Percentiles rank a stretch among this genome's conserved stretches.
phyloP scores from a whole-genome alignment of 2,113 vertebrate species.

The Narcine bancroftii region DNA sequence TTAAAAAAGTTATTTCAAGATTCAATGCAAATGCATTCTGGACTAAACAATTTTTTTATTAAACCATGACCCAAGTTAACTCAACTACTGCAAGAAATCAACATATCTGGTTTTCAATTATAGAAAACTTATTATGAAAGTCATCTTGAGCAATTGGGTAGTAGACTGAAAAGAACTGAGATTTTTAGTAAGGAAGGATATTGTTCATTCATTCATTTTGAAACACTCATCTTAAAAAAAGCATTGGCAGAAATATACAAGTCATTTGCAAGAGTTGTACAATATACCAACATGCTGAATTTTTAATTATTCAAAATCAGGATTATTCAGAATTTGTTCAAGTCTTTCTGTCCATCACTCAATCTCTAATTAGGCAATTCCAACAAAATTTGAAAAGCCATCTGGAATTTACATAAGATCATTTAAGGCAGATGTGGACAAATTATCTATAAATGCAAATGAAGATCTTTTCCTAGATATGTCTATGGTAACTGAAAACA shows the following conservation, averaged over 20 bases:
- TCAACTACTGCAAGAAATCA: constrained; percentile 15
- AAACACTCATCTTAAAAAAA: background rate
- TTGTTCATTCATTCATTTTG: background rate
- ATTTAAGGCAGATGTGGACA: too few species aligned
- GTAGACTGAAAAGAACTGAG: constrained; percentile 12
- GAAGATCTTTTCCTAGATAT: too few species aligned
- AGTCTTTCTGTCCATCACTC: too few species aligned
- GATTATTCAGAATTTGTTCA: too few species aligned
- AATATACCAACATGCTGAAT: background rate
- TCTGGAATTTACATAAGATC: too few species aligned
- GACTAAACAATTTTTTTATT: too few species aligned
- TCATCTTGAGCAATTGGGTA: background rate
- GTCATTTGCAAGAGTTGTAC: background rate
- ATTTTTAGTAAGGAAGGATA: background rate
- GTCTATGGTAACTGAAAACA: too few species aligned
- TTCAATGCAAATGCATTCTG: constrained; percentile 23
- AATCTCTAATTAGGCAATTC: too few species aligned
- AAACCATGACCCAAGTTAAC: background rate
- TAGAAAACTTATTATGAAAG: constrained; percentile 3
- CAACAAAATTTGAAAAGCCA: too few species aligned
- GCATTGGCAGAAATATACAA: background rate
- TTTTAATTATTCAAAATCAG: too few species aligned
- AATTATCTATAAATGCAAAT: too few species aligned
- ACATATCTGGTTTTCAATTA: background rate
- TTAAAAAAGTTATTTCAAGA: background rate